phyloP scores from a whole-genome alignment of 1,140 invertebrate genomes.

The Metopolophium dirhodum region DNA sequence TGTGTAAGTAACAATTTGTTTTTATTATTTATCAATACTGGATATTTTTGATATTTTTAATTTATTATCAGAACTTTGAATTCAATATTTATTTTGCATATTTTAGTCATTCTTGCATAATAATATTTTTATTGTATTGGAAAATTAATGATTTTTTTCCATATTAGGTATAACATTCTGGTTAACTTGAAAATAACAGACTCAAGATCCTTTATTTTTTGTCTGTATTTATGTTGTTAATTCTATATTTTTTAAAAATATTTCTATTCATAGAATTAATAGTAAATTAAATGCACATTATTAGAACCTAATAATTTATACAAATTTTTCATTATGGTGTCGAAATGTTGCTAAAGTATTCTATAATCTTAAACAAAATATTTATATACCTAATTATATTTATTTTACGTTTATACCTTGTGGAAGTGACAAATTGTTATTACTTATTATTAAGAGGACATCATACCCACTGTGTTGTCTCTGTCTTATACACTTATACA shows the following conservation, averaged over 20 bases:
- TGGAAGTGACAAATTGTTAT: constrained; percentile 1
- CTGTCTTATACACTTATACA: too few species aligned
- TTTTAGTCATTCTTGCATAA: too few species aligned
- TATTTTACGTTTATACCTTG: constrained; percentile 1
- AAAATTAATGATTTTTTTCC: too few species aligned
- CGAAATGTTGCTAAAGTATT: constrained; percentile 42
- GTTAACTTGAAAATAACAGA: too few species aligned
- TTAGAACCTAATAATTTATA: constrained; percentile 39
- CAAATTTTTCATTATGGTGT: constrained; percentile 34
- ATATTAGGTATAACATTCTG: too few species aligned
- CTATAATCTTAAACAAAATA: not conserved
- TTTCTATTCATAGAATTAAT: not conserved
- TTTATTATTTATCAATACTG: not conserved
- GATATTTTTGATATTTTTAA: not conserved
- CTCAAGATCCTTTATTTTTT: too few species aligned
- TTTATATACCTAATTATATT: not conserved
- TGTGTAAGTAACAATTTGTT: constrained; percentile 11
- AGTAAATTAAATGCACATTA: constrained; percentile 27
- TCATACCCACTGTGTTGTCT: too few species aligned
- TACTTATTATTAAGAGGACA: not conserved
- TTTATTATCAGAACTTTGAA: too few species aligned
- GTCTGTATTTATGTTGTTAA: too few species aligned
- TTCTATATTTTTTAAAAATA: too few species aligned
- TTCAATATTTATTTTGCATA: not conserved
- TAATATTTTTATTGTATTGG: too few species aligned